A percentile compares a stretch with the other conserved stretches of the same genome.
Conservation (phyloP, 64 coral and sea anemone species). For the Dendrophyllia cribrosa region DNA sequence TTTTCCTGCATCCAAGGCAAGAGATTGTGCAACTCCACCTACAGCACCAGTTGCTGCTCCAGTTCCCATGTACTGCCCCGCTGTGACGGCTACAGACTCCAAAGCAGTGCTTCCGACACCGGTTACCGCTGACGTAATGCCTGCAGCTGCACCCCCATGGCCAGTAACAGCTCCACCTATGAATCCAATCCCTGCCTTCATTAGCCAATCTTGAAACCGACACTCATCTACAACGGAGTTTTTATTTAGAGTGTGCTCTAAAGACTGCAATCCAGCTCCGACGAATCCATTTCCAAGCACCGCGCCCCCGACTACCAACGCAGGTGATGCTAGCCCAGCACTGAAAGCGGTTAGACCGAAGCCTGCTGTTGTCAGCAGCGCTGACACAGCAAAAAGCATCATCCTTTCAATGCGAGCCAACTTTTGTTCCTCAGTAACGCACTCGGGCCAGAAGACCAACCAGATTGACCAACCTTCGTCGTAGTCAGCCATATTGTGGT, state of each 20-base stretch:
- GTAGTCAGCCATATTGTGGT: constrained; percentile 64
- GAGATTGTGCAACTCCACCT: constrained; percentile 13
- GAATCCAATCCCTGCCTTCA: constrained; percentile 36
- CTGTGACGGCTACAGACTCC: constrained; percentile 23
- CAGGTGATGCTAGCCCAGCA: constrained; percentile 41
- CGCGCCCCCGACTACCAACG: not conserved
- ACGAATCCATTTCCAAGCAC: constrained; percentile 19
- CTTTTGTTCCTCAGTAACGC: constrained; percentile 62
- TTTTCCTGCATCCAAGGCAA: constrained; percentile 32
- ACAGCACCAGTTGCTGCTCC: constrained; percentile 52
- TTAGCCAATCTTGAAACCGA: not conserved
- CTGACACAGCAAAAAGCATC: not conserved
- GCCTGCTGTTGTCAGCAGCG: not conserved
- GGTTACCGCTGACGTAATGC: constrained; percentile 44
- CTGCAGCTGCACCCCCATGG: constrained; percentile 21
- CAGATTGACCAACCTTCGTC: constrained; percentile 56
- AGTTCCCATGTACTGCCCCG: constrained; percentile 11
- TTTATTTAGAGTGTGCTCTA: not conserved
- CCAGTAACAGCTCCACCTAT: constrained; percentile 37
- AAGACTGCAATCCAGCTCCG: constrained; percentile 42
- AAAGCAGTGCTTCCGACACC: constrained; percentile 36
- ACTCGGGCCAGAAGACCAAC: constrained; percentile 67
- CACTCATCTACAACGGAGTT: constrained; percentile 48
- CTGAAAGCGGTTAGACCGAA: not conserved
- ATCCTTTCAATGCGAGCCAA: constrained; percentile 1